Percentiles rank a stretch among this genome's conserved stretches.
phyloP scores from a whole-genome alignment of 37 sponge, comb jelly and placozoan species.

The Mnemiopsis leidyi region DNA sequence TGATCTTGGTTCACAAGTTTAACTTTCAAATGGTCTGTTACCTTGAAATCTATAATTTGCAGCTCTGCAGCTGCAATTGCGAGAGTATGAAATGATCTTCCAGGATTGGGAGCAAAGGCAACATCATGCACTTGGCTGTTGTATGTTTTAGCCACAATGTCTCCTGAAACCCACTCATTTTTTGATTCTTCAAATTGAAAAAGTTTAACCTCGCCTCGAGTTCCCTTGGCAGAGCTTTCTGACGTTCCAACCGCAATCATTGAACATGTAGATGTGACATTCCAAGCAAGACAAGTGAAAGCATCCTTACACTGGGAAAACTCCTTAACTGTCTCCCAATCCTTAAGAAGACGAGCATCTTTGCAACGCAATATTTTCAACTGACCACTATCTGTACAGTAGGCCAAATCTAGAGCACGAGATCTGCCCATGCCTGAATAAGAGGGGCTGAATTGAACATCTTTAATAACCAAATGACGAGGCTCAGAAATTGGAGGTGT shows the following conservation, averaged over 20 bases:
- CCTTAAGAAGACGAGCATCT: conserved; percentile 12
- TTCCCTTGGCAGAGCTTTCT: background rate
- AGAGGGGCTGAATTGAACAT: conserved; percentile 30
- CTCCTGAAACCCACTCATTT: conserved; percentile 8
- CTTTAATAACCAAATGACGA: conserved; percentile 9
- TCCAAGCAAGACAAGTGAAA: conserved; percentile 21
- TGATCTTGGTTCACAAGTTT: background rate
- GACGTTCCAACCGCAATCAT: conserved; percentile 35
- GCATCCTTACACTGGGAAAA: background rate
- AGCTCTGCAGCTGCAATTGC: conserved; percentile 90
- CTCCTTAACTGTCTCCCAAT: conserved; percentile 32
- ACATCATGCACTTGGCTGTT: conserved; percentile 78
- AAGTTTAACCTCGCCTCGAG: background rate
- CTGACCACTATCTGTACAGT: background rate
- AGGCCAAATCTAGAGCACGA: conserved; percentile 18
- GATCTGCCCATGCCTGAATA: background rate
- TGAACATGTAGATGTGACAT: background rate
- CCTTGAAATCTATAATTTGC: conserved; percentile 74
- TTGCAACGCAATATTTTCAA: conserved; percentile 49
- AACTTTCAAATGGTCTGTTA: conserved; percentile 67
- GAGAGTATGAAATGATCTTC: conserved; percentile 73
- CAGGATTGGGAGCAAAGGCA: conserved; percentile 92
- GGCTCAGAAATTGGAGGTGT: conserved; percentile 19
- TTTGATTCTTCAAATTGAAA: background rate
- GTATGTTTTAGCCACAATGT: background rate